Conservation (phyloP, 2,888 invertebrate species). For the Eledona agricola region DNA sequence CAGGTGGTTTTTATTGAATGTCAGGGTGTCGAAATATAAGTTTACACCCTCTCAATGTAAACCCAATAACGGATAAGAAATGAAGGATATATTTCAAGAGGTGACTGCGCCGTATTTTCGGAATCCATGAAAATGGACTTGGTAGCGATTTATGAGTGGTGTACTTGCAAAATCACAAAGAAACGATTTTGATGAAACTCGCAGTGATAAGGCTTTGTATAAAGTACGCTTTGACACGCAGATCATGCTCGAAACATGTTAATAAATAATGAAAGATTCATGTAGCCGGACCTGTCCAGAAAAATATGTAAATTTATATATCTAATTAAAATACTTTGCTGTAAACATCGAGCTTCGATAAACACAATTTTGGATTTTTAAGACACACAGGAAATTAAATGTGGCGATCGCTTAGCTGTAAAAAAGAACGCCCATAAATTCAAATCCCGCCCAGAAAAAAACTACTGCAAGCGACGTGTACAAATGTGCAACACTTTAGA, state of each 20-base stretch:
- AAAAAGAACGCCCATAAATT: constrained; percentile 15
- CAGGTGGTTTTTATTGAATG: constrained; percentile 28
- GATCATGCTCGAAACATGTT: constrained; percentile 27
- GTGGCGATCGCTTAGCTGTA: constrained; percentile 1
- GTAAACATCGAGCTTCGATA: constrained; percentile 8
- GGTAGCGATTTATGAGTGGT: too few relatives aligned
- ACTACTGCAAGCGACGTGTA: constrained; percentile 38
- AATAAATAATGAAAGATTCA: constrained; percentile 32
- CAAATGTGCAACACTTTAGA: constrained; percentile 42
- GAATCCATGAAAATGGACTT: too few relatives aligned
- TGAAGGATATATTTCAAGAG: constrained; percentile 21
- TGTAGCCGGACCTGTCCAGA: constrained; percentile 7
- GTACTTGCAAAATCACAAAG: too few relatives aligned
- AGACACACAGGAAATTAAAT: constrained; percentile 18
- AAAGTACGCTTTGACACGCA: constrained; percentile 30
- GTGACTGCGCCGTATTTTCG: too few relatives aligned
- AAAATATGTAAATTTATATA: constrained; percentile 22
- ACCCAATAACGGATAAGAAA: constrained; percentile 18
- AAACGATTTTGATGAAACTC: constrained; percentile 20
- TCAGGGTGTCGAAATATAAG: constrained; percentile 11
- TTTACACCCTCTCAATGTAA: constrained; percentile 26
- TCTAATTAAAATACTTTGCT: constrained; percentile 23
- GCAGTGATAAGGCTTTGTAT: constrained; percentile 14
- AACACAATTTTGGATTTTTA: constrained; percentile 5
- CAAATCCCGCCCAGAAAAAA: constrained; percentile 6